phyloP scores from a whole-genome alignment of 2,113 vertebrate species.

The Trinectes maculatus region DNA sequence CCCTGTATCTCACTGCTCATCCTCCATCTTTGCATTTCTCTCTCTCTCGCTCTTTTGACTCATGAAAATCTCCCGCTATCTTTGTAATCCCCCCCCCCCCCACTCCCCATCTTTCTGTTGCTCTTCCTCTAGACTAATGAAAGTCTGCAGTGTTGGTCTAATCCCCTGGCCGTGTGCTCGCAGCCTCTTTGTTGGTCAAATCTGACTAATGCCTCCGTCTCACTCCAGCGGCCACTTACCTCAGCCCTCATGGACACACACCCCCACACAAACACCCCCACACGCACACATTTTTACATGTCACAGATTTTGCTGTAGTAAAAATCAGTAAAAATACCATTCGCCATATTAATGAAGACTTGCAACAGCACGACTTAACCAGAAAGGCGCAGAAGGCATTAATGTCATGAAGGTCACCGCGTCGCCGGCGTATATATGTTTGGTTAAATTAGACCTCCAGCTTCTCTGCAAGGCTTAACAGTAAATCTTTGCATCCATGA shows the following conservation, averaged over 20 bases:
- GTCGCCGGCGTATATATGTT: conserved; percentile 12
- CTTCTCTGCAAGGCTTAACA: conserved; percentile 5
- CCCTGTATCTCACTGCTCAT: conserved; percentile 59
- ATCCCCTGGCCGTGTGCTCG: conserved; percentile 71
- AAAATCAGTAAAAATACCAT: conserved; percentile 13
- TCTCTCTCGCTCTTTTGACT: conserved; percentile 46
- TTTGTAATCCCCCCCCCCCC: conserved; percentile 46
- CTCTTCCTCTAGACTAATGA: conserved; percentile 71
- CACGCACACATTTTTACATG: conserved; percentile 26
- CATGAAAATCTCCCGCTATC: conserved; percentile 60
- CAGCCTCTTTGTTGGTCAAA: conserved; percentile 78
- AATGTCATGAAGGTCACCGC: background rate
- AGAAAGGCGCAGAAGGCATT: background rate
- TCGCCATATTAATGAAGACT: background rate
- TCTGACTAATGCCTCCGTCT: conserved; percentile 77
- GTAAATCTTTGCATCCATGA: conserved; percentile 42
- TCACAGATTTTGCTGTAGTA: conserved; percentile 20
- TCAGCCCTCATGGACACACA: conserved; percentile 38
- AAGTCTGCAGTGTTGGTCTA: conserved; percentile 76
- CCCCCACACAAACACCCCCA: conserved; percentile 23
- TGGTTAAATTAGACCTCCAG: conserved; percentile 27
- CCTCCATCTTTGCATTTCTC: conserved; percentile 60
- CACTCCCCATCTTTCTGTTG: conserved; percentile 36
- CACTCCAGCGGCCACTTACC: conserved; percentile 69
- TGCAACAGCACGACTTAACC: background rate